Conservation (phyloP, 1,140 invertebrate species). For the Brachionus calyciflorus region DNA sequence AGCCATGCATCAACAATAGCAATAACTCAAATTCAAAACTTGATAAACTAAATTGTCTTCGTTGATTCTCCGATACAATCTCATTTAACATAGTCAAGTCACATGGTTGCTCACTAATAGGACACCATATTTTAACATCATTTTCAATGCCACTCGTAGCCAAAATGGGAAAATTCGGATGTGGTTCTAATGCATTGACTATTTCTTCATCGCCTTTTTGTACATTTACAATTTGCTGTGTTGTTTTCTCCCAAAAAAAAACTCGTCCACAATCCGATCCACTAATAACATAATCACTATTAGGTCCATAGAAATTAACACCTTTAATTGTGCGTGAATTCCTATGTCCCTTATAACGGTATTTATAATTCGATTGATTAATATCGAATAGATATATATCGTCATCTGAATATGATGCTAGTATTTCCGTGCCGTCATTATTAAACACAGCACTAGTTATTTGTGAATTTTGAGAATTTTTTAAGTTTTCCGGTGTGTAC, state of each 20-base stretch:
- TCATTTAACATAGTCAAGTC: neutral
- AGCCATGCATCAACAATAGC: neutral
- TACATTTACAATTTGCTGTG: conserved; percentile 81
- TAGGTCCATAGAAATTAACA: conserved; percentile 86
- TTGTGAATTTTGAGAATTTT: conserved; percentile 59
- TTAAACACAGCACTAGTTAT: conserved; percentile 86
- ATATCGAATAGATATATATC: conserved; percentile 85
- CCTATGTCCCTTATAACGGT: conserved; percentile 68
- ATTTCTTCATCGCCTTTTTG: conserved; percentile 80
- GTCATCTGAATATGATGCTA: conserved; percentile 88
- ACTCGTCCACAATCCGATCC: conserved; percentile 93
- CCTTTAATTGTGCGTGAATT: conserved; percentile 75
- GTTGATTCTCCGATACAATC: neutral
- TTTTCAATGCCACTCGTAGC: conserved; percentile 85
- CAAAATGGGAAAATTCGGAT: conserved; percentile 79
- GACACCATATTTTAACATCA: conserved; percentile 84
- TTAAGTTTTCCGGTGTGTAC: neutral
- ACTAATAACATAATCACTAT: conserved; percentile 79
- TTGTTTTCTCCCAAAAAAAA: conserved; percentile 87
- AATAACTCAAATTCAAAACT: neutral
- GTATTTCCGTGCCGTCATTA: conserved; percentile 77
- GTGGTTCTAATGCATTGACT: conserved; percentile 86
- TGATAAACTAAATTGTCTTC: neutral
- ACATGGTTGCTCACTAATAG: neutral
- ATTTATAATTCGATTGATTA: conserved; percentile 63